A percentile compares a stretch with the other conserved stretches of the same genome.
phyloP scores from a whole-genome alignment of 2,888 invertebrate genomes.

The Lamellibrachia satsuma region DNA sequence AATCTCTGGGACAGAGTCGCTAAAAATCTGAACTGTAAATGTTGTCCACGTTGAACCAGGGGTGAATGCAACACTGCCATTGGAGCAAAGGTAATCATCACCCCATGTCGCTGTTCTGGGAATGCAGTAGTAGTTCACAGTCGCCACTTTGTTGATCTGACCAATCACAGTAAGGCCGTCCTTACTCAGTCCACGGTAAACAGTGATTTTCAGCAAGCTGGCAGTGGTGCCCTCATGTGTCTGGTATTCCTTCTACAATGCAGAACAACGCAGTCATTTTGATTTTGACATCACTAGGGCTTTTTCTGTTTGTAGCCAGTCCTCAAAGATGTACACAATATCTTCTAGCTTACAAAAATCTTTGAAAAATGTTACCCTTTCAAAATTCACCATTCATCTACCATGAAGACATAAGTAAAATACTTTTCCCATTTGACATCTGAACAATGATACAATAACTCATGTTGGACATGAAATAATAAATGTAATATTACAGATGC shows the following conservation, averaged over 20 bases:
- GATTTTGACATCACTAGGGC: neutral
- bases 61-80: constrained; percentile 52
- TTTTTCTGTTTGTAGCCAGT: no score
- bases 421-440: no score
- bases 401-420: no score
- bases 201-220: constrained; percentile 41
- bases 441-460: neutral
- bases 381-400: no score
- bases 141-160: constrained; percentile 45
- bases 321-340: no score
- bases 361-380: no score
- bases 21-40: constrained; percentile 9
- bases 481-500: neutral
- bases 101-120: constrained; percentile 44
- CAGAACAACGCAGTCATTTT: neutral
- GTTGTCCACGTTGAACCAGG: neutral
- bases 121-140: constrained; percentile 48
- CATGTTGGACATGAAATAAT: neutral
- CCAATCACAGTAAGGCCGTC: constrained; percentile 54
- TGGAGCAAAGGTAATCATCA: constrained; percentile 49
- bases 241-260: constrained; percentile 50
- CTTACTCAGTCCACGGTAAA: constrained; percentile 52
- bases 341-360: no score
- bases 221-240: constrained; percentile 52
- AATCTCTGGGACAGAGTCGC: constrained; percentile 53